These are phyloP conservation scores for Mesoclemmys tuberculata DNA, from an alignment of 2,113 vertebrate genomes.

Conservation along the genomic window DNA sequence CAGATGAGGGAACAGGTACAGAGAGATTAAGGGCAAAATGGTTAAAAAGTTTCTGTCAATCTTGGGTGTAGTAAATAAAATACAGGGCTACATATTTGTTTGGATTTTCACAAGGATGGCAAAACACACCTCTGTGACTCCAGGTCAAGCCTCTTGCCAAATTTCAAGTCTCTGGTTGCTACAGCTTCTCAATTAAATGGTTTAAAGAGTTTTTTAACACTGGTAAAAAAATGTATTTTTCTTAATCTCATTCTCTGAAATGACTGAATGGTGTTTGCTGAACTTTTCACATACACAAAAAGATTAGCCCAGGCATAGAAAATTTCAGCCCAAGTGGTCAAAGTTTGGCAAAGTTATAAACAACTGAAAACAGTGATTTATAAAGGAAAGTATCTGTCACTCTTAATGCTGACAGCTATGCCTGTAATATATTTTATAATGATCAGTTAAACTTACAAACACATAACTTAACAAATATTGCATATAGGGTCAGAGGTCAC, in stretches of 20 bases:
- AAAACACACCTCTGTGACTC: not conserved
- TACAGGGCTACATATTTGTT: not conserved
- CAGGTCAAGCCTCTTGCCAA: not conserved
- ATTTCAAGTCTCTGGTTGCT: not conserved
- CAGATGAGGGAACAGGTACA: not conserved
- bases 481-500: slow-evolving; percentile 34
- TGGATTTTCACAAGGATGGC: not conserved
- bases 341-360: slow-evolving; percentile 42
- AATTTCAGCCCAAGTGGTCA: slow-evolving; percentile 23
- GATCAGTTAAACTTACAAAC: slow-evolving; percentile 14
- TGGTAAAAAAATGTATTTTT: slow-evolving; percentile 5
- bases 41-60: not conserved
- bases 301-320: slow-evolving; percentile 28
- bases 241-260: not conserved
- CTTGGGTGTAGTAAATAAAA: not conserved
- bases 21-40: not conserved
- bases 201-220: not conserved
- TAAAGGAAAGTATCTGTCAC: slow-evolving; percentile 60
- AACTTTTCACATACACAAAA: not conserved
- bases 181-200: not conserved
- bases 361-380: slow-evolving; percentile 60
- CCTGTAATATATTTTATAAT: slow-evolving; percentile 18
- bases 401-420: slow-evolving; percentile 17
- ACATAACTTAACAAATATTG: not conserved
- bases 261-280: not conserved